Base-by-base conservation (phyloP, 1,140 invertebrate species). In the Camponotus floridanus region DNA sequence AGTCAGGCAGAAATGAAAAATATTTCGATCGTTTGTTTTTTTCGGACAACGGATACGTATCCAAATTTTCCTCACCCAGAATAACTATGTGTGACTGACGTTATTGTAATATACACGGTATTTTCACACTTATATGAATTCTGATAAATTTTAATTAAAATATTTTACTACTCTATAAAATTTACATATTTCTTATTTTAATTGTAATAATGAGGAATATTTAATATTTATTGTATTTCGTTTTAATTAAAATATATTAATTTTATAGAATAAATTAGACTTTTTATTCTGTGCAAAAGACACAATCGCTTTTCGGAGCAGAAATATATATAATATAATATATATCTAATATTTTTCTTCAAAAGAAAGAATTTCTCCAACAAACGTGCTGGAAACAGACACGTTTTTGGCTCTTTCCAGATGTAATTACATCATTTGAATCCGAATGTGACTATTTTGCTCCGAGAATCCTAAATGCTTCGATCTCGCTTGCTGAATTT, bases 391-490 rank as follows among this genome's bases (percentile, higher is more conserved):
- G 26, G 26, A 26, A 26, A 26, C 26, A 26, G 26, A 26, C 26
- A 26, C 26, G 31, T 74, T 61, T 61, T 73, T 57, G 55, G 9
- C 13, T 83, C 55, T 59, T 74, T 62, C 26, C 42, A 70, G 21
- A 62, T 74, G 79, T 74, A 73, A 83, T 83, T 78, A 65, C 71
- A 51, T 85, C 57, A 59, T 85, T 85, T 78, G 31, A 65, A 78
- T n/a, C 42, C 70, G 15, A 21, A 45, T 61, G 48, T 51, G 62
- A 85, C 45, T 78, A 65, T 76, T 65, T 65, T 11, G 36, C 45
- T 45, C 45, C 45, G 45, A 85, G 45, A 18, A 42, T 39, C 33
- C 31, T 39, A 51, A 51, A 51, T 51, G 39, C 42, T 80, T 61
- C 85, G 67, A 51, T 61, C 36, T n/a, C 36, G 45, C 15, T 42